phyloP scores from a whole-genome alignment of 2,113 vertebrate species.

The Osmerus mordax region DNA sequence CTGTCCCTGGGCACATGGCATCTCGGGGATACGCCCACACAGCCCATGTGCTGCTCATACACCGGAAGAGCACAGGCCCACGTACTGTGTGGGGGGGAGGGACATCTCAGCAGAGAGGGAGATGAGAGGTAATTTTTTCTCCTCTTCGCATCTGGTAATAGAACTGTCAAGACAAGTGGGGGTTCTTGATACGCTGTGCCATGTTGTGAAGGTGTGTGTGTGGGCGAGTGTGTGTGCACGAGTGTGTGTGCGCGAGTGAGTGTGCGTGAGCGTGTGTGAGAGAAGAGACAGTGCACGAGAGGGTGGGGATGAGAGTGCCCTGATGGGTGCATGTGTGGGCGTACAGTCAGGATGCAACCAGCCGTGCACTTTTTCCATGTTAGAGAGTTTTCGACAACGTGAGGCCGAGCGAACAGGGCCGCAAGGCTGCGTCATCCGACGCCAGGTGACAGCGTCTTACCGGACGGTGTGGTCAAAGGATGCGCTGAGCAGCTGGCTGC shows the following conservation, averaged over 20 bases:
- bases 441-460: conserved; percentile 55
- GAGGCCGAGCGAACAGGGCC: too few species aligned
- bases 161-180: too few species aligned
- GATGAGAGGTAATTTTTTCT: not conserved
- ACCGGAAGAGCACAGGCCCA: conserved; percentile 36
- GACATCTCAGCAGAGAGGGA: conserved; percentile 13
- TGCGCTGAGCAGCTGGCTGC: conserved; percentile 94
- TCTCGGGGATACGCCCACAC: conserved; percentile 53
- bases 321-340: not conserved
- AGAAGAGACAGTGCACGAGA: not conserved
- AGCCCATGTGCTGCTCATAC: conserved; percentile 50
- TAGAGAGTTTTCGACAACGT: too few species aligned
- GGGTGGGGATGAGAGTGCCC: not conserved
- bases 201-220: not conserved
- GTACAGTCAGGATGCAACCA: too few species aligned
- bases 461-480: conserved; percentile 98
- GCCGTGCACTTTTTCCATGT: too few species aligned
- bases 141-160: too few species aligned
- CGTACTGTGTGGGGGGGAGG: conserved; percentile 15
- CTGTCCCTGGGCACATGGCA: conserved; percentile 53
- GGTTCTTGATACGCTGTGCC: not conserved
- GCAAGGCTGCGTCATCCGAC: too few species aligned
- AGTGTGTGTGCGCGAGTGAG: too few species aligned
- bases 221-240: not conserved
- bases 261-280: not conserved